phyloP scores from a whole-genome alignment of 2,888 invertebrate species.

The Boloria euphrosyne region DNA sequence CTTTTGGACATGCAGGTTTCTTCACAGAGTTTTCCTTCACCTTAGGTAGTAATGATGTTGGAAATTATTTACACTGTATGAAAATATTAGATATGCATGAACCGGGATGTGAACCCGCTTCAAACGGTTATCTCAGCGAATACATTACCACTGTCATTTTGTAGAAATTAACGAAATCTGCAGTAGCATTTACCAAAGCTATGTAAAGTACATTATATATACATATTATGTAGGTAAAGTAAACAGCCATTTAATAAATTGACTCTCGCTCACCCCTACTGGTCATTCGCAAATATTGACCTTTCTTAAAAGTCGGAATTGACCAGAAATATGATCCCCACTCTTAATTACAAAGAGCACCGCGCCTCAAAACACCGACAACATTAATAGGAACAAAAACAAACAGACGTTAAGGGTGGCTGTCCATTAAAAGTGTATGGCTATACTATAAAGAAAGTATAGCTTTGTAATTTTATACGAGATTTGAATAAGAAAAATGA shows the following conservation, averaged over 20 bases:
- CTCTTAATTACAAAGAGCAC: constrained; percentile 38
- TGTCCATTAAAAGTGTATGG: not conserved
- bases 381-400: constrained; percentile 34
- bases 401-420: constrained; percentile 21
- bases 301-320: constrained; percentile 28
- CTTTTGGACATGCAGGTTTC: no score
- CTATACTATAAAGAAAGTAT: constrained; percentile 1
- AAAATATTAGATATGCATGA: no score
- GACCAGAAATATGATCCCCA: constrained; percentile 35
- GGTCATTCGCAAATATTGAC: constrained; percentile 39
- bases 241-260: constrained; percentile 25
- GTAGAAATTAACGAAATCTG: no score
- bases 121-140: no score
- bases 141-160: no score
- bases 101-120: no score
- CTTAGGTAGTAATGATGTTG: no score
- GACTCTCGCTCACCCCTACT: constrained; percentile 25
- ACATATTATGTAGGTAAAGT: not conserved
- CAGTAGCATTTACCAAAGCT: no score
- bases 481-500: not conserved
- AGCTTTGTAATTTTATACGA: not conserved
- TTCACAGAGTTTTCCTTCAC: no score
- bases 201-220: no score
- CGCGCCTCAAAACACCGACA: constrained; percentile 35
- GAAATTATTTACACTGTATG: no score